Conservation (phyloP, 2,113 vertebrate genomes). For the Ramphastos sulfuratus region DNA sequence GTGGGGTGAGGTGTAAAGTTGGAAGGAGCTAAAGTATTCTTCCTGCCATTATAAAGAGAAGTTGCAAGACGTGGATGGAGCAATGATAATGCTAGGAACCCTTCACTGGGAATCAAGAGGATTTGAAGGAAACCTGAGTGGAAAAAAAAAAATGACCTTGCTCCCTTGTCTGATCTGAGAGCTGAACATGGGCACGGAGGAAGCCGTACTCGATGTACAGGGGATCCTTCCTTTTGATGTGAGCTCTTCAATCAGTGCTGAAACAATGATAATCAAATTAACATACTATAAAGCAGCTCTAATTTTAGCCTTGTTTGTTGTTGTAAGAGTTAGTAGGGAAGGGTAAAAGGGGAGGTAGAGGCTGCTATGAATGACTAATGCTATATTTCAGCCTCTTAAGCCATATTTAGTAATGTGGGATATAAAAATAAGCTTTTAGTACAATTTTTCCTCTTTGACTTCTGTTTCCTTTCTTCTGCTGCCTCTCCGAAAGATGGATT, state of each 20-base stretch:
- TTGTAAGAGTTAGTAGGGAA: conserved; percentile 57
- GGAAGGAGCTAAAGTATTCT: not conserved
- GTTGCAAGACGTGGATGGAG: conserved; percentile 43
- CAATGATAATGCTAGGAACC: conserved; percentile 56
- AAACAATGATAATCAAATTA: conserved; percentile 82
- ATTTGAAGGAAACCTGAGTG: conserved; percentile 70
- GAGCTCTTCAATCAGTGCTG: conserved; percentile 72
- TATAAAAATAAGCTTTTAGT: conserved; percentile 84
- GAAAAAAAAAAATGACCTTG: conserved; percentile 36
- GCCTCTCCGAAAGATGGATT: conserved; percentile 75
- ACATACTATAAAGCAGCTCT: conserved; percentile 61
- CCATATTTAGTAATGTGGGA: conserved; percentile 83
- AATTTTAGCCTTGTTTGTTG: conserved; percentile 81
- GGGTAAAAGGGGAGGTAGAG: conserved; percentile 55
- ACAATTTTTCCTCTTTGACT: conserved; percentile 78
- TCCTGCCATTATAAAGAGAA: not conserved
- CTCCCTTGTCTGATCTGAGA: conserved; percentile 67
- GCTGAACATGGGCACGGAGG: conserved; percentile 69
- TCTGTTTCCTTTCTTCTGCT: conserved; percentile 86
- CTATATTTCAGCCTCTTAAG: conserved; percentile 76
- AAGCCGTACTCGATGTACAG: conserved; percentile 64
- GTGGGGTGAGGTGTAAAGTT: not conserved
- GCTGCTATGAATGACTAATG: conserved; percentile 66
- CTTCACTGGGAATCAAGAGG: conserved; percentile 64
- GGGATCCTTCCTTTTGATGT: conserved; percentile 70